phyloP scores from a whole-genome alignment of 2,888 invertebrate species.

The Sinohyriopsis cumingii region DNA sequence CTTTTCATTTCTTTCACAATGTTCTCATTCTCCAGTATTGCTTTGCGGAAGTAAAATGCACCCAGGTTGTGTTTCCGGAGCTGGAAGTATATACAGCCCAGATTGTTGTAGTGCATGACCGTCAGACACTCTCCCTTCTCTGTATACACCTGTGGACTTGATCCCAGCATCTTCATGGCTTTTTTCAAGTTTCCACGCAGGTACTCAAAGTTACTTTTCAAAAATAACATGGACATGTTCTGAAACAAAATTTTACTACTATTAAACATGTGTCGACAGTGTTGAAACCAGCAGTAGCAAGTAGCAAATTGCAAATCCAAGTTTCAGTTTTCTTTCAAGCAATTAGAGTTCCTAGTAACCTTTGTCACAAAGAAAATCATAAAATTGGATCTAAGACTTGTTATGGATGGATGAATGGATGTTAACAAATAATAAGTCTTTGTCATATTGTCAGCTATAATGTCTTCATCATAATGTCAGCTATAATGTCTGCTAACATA shows the following conservation, averaged over 20 bases:
- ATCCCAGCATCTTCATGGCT: conserved; percentile 76
- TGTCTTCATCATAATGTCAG: too few species aligned
- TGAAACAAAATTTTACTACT: conserved; percentile 32
- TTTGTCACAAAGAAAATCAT: too few species aligned
- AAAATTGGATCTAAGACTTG: too few species aligned
- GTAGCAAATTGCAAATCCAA: not conserved
- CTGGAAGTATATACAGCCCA: conserved; percentile 86
- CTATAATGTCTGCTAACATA: too few species aligned
- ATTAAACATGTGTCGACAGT: not conserved
- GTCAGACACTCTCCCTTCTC: conserved; percentile 78
- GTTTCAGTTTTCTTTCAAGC: too few species aligned
- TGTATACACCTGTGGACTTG: conserved; percentile 52
- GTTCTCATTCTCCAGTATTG: conserved; percentile 81
- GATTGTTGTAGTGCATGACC: conserved; percentile 84
- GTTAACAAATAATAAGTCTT: too few species aligned
- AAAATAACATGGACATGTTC: conserved; percentile 75
- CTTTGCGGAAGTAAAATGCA: conserved; percentile 85
- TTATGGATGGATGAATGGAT: too few species aligned
- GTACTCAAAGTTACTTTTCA: conserved; percentile 80
- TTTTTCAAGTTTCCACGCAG: conserved; percentile 79
- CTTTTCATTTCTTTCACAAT: conserved; percentile 57
- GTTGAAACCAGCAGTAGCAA: not conserved
- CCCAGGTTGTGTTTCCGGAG: conserved; percentile 87
- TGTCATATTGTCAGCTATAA: too few species aligned
- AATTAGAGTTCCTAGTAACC: too few species aligned